Conservation (phyloP, 2,888 invertebrate genomes). For the Orthonevra nobilis region DNA sequence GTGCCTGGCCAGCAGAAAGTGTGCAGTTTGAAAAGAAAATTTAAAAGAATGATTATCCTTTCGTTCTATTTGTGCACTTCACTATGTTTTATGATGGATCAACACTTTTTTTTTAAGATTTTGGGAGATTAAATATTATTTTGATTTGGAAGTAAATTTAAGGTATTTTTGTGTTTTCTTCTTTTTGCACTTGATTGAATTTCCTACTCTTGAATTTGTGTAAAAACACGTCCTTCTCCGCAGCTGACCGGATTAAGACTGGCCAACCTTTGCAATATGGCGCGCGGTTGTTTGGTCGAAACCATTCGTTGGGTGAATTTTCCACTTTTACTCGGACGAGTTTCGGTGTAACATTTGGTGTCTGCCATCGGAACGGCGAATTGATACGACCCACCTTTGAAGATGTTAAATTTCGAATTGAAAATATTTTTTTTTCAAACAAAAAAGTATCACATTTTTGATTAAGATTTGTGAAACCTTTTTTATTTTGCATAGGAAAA, state of each 20-base stretch:
- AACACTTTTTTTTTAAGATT: background rate
- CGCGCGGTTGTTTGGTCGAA: slow-evolving; percentile 76
- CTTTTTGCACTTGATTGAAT: slow-evolving; percentile 66
- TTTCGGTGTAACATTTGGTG: background rate
- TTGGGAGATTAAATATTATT: too few species aligned
- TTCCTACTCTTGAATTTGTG: slow-evolving; percentile 45
- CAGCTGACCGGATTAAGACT: slow-evolving; percentile 83
- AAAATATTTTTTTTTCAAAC: background rate
- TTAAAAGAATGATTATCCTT: background rate
- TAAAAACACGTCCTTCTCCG: slow-evolving; percentile 80
- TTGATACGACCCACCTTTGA: slow-evolving; percentile 12
- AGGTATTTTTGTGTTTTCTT: too few species aligned
- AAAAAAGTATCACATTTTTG: too few species aligned
- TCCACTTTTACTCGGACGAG: too few species aligned
- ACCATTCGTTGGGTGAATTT: slow-evolving; percentile 46
- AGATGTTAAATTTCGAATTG: background rate
- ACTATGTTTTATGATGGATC: slow-evolving; percentile 2
- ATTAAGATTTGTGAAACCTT: background rate
- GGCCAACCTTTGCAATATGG: slow-evolving; percentile 78
- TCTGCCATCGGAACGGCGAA: slow-evolving; percentile 39
- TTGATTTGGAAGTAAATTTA: too few species aligned
- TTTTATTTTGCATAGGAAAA: too few species aligned
- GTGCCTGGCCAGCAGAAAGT: slow-evolving; percentile 29
- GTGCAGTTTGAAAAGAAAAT: too few species aligned
- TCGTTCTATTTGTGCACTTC: slow-evolving; percentile 5